Evolutionary conservation across 2,797 vertebrate genomes (phyloP).

Genomic region (Rhyacichthys aspro): DNA sequence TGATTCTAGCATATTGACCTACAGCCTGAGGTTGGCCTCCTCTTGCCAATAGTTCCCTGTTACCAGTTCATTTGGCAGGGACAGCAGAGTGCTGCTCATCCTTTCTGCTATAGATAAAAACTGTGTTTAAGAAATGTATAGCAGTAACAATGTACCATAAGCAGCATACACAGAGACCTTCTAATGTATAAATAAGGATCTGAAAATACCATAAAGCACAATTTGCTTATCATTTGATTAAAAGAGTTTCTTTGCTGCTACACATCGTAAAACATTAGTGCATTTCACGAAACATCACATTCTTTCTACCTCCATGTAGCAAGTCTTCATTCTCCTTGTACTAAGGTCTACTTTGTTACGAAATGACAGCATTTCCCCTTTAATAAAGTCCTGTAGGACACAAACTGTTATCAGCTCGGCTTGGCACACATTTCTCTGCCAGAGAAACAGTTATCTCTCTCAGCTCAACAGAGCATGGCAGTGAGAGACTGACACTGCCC

Average conservation of each 20-base stretch:
- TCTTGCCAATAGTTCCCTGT: conserved; percentile 49
- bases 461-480: conserved; percentile 26
- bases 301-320: conserved; percentile 12
- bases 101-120: conserved; percentile 43
- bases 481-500: conserved; percentile 8
- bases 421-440: conserved; percentile 44
- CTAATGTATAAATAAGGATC: conserved; percentile 2
- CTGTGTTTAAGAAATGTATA: conserved; percentile 2
- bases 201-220: too few species aligned
- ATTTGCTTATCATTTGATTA: too few species aligned
- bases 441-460: conserved; percentile 44
- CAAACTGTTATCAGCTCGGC: conserved; percentile 47
- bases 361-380: conserved; percentile 36
- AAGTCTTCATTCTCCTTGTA: conserved; percentile 48
- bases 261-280: background rate
- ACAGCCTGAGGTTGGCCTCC: conserved; percentile 35
- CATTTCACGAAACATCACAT: too few species aligned
- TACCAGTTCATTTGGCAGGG: conserved; percentile 48
- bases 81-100: conserved; percentile 33
- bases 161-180: too few species aligned
- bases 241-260: background rate
- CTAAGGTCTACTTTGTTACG: conserved; percentile 45
- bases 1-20: conserved; percentile 49
- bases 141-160: too few species aligned
- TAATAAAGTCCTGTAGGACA: conserved; percentile 59